A percentile compares a stretch with the other conserved stretches of the same genome.
phyloP scores from a whole-genome alignment of 2,113 vertebrate species.

The Tragulus kanchil region DNA sequence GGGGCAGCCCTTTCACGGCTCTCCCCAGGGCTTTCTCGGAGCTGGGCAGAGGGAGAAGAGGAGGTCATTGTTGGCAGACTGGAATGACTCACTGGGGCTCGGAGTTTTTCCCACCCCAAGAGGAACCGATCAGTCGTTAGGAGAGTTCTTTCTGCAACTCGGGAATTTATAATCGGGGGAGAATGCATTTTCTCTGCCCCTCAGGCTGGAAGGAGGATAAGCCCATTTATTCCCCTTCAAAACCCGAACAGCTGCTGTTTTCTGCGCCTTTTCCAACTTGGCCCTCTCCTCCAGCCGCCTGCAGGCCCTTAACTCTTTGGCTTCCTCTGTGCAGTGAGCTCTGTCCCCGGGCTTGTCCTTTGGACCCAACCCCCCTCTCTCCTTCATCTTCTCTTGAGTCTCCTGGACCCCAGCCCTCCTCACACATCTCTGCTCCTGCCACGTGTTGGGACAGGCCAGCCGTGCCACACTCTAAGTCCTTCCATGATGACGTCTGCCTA shows the following conservation, averaged over 20 bases:
- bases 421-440: neutral
- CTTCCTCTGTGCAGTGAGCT: neutral
- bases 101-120: neutral
- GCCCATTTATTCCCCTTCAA: constrained; percentile 33
- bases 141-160: constrained; percentile 61
- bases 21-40: constrained; percentile 40
- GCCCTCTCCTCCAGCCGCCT: constrained; percentile 69
- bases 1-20: neutral
- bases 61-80: neutral
- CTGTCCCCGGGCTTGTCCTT: neutral
- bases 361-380: neutral
- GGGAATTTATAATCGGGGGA: constrained; percentile 82
- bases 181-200: constrained; percentile 84
- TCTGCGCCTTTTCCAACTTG: constrained; percentile 82
- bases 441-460: neutral
- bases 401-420: neutral
- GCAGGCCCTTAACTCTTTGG: constrained; percentile 76
- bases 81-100: neutral
- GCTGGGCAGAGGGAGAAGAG: neutral
- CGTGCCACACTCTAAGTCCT: neutral
- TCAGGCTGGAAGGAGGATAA: constrained; percentile 65
- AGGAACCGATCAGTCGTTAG: constrained; percentile 56
- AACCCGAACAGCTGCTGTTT: constrained; percentile 83
- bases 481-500: neutral
- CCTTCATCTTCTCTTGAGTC: neutral